phyloP scores from a whole-genome alignment of 1,140 invertebrate species.

The Bombyx mandarina region DNA sequence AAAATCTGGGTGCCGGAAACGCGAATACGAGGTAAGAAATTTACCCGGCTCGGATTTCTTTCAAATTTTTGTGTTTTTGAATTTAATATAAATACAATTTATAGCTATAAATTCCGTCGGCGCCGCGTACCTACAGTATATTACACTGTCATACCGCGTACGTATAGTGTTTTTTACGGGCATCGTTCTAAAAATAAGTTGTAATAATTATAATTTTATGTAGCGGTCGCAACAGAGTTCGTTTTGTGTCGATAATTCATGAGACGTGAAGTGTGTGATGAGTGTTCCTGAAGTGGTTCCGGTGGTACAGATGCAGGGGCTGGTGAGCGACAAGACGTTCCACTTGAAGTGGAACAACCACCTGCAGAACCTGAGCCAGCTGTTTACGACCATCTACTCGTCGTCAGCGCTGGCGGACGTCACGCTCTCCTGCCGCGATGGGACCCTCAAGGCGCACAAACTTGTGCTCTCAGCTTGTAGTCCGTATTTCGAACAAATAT shows the following conservation, averaged over 20 bases:
- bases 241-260: slow-evolving; percentile 64
- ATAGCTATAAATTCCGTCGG: slow-evolving; percentile 67
- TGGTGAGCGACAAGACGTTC: slow-evolving; percentile 76
- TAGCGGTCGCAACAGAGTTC: slow-evolving; percentile 64
- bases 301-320: slow-evolving; percentile 68
- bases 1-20: slow-evolving; percentile 62
- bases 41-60: slow-evolving; percentile 40
- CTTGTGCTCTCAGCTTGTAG: slow-evolving; percentile 82
- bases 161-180: slow-evolving; percentile 71
- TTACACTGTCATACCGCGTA: slow-evolving; percentile 70
- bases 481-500: slow-evolving; percentile 83
- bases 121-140: slow-evolving; percentile 66
- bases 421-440: slow-evolving; percentile 76
- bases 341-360: slow-evolving; percentile 84
- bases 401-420: slow-evolving; percentile 79
- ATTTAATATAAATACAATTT: slow-evolving; percentile 66
- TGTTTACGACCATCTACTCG: slow-evolving; percentile 79
- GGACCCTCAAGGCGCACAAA: slow-evolving; percentile 78
- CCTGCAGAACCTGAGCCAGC: slow-evolving; percentile 78
- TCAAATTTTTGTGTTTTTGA: slow-evolving; percentile 46
- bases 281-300: slow-evolving; percentile 53
- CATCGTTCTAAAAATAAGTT: slow-evolving; percentile 71
- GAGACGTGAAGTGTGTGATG: slow-evolving; percentile 50
- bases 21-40: slow-evolving; percentile 61
- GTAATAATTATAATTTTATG: slow-evolving; percentile 72